These are phyloP conservation scores for Ameiurus melas DNA, from an alignment of 2,113 vertebrate genomes.

Conservation along the genomic window DNA sequence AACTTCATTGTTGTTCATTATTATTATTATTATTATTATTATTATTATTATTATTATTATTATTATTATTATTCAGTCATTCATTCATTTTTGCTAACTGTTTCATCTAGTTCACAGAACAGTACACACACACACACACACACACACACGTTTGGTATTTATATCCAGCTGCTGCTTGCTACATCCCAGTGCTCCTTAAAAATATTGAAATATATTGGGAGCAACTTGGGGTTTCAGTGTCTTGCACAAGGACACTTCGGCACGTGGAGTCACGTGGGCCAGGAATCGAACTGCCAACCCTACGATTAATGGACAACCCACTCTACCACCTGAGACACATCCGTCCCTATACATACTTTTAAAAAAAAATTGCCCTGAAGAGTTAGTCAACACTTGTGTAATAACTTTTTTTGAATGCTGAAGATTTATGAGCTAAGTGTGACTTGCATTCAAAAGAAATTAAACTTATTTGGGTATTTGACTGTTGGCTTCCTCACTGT, in stretches of 20 bases:
- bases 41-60: background rate
- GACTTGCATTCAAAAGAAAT: background rate
- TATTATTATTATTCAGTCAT: background rate
- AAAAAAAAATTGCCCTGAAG: background rate
- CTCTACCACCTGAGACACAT: too few species aligned
- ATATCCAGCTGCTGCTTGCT: constrained; percentile 30
- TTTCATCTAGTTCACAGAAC: background rate
- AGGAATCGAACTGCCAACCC: too few species aligned
- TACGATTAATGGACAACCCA: too few species aligned
- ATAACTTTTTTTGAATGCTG: background rate
- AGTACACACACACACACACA: background rate
- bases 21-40: background rate
- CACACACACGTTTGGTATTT: background rate
- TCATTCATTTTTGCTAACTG: background rate
- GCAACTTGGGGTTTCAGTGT: too few species aligned
- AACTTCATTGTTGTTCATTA: background rate
- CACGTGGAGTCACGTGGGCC: too few species aligned
- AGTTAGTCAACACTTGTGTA: background rate
- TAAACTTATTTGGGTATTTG: background rate
- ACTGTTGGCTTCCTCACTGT: background rate
- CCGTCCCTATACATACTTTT: too few species aligned
- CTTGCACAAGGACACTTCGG: too few species aligned
- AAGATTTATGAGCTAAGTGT: background rate
- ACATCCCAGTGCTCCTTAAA: background rate
- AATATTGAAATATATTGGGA: background rate